Evolutionary conservation across 2,888 invertebrate genomes (phyloP).

Genomic region (Abrostola triplasia): DNA sequence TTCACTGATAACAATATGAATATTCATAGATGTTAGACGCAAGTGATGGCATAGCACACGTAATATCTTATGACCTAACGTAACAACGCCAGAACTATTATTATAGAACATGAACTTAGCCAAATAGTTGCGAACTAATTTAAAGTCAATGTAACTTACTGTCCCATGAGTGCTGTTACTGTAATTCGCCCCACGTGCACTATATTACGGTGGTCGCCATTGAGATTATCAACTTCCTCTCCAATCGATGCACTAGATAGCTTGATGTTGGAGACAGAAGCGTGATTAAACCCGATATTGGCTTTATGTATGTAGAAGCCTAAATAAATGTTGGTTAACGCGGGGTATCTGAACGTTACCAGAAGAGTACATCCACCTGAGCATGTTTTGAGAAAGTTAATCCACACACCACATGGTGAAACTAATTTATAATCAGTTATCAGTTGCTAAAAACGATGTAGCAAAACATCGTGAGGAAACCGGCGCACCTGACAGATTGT

Average conservation of each 20-base stretch:
- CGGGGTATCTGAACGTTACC: too few species aligned
- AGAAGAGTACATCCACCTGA: too few species aligned
- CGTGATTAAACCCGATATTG: not conserved
- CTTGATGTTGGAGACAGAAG: not conserved
- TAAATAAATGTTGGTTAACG: too few species aligned
- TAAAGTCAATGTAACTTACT: conserved; percentile 51
- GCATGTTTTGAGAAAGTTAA: not conserved
- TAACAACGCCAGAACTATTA: conserved; percentile 14
- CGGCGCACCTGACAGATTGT: too few species aligned
- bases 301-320: not conserved
- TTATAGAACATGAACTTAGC: conserved; percentile 3
- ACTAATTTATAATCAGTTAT: too few species aligned
- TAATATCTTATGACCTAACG: conserved; percentile 19
- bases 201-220: conserved; percentile 51
- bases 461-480: too few species aligned
- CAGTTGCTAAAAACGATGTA: too few species aligned
- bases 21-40: conserved; percentile 21
- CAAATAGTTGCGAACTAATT: conserved; percentile 17
- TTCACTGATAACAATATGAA: conserved; percentile 11
- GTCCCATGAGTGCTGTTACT: conserved; percentile 86
- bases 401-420: too few species aligned
- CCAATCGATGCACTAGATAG: not conserved
- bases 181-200: conserved; percentile 69
- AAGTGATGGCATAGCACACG: conserved; percentile 28
- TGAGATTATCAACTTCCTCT: conserved; percentile 20